Base-by-base conservation (phyloP, 2,113 vertebrate species). In the Apteryx owenii region DNA sequence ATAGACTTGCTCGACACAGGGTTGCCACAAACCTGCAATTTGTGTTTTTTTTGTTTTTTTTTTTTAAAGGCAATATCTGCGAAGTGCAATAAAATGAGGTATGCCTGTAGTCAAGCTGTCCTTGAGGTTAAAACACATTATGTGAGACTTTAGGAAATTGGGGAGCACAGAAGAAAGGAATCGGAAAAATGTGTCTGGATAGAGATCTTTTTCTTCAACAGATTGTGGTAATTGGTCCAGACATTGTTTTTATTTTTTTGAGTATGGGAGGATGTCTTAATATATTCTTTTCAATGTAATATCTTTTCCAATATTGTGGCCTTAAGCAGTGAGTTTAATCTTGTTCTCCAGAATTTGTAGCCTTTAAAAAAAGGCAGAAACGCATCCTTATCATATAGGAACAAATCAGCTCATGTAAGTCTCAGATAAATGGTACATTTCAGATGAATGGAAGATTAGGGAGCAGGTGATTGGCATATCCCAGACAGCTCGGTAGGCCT, bases 71-170 rank as follows among this genome's bases (percentile, higher is more conserved):
- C 36, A 38, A 38, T 38, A 38, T 38, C 36, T 38, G 36, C 36
- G 36, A 38, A 38, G 36, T 38, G 36, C 36, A 38, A 38, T 38
- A 38, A 38, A 38, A 38, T 38, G 36, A 38, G 36, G 36, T 38
- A 38, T 38, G 36, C 36, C 36, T 38, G 36, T 38, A 25, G 25
- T 77, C 40, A 64, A 12, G 28, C 13, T 31, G 2, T 22, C n/a
- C 33, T 10, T 5, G 3, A 51, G 70, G 23, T 60, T 8, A 85
- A 75, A 66, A 82, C 18, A 14, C 46, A 53, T 5, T 23, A 33
- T 3, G 1, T 78, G 60, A 85, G 20, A 61, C 54, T 60, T 72
- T 0, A 1, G 54, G 53, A 81, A 88, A 48, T 0, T 17, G 22
- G 15, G 36, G 9, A 66, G 17, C 31, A 29, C 0, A 2, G 56